phyloP scores from a whole-genome alignment of 2,113 vertebrate species.

The Pseudorasbora parva region DNA sequence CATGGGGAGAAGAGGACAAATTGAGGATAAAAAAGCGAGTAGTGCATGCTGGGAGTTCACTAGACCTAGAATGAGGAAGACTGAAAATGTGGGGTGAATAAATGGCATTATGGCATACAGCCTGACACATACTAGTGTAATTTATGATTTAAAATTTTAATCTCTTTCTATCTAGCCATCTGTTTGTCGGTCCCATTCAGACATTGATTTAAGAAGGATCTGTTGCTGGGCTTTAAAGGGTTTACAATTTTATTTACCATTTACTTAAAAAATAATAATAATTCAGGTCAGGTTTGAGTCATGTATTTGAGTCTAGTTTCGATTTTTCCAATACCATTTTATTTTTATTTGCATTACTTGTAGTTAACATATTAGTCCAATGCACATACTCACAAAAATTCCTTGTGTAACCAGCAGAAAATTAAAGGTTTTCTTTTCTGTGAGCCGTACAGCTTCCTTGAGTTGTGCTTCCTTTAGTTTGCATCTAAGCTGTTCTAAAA shows the following conservation, averaged over 20 bases:
- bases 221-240: too few relatives aligned
- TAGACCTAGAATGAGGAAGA: background rate
- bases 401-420: background rate
- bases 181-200: too few relatives aligned
- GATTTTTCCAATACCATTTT: background rate
- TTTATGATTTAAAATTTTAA: background rate
- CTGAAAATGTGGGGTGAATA: too few relatives aligned
- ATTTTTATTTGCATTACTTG: background rate
- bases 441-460: background rate
- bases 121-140: background rate
- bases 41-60: slow-evolving; percentile 7
- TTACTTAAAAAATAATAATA: background rate
- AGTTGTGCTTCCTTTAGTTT: slow-evolving; percentile 16
- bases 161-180: too few relatives aligned
- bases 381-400: background rate
- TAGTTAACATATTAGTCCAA: background rate
- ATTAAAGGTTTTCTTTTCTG: slow-evolving; percentile 1
- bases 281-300: background rate
- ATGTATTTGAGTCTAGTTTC: background rate
- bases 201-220: too few relatives aligned
- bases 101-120: too few relatives aligned
- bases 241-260: too few relatives aligned
- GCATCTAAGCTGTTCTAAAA: slow-evolving; percentile 12
- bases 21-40: background rate
- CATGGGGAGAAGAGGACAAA: background rate